Conservation (phyloP, 2,888 invertebrate genomes). For the Xestoiulus laeticollis region DNA sequence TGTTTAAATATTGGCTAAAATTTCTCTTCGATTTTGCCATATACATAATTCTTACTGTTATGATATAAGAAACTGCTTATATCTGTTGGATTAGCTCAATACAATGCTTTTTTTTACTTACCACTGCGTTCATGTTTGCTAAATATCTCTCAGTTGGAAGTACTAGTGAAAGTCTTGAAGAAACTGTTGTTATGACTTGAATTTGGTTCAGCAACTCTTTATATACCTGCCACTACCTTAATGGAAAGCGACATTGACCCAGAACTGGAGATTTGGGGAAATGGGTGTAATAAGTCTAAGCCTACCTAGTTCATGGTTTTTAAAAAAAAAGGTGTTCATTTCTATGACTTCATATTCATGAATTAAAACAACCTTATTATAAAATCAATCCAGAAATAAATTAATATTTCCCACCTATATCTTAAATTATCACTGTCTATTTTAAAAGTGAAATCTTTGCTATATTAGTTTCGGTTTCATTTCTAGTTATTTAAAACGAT, state of each 20-base stretch:
- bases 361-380: constrained; percentile 29
- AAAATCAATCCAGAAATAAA: constrained; percentile 1
- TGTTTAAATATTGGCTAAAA: too few species aligned
- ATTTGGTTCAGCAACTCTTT: constrained; percentile 48
- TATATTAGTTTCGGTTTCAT: neutral
- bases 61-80: neutral
- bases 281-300: constrained; percentile 41
- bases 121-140: constrained; percentile 42
- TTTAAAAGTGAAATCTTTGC: neutral
- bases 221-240: constrained; percentile 44
- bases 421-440: neutral
- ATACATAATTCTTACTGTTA: neutral
- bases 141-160: constrained; percentile 10
- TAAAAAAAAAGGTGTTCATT: neutral
- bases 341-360: constrained; percentile 44
- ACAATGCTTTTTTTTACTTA: neutral
- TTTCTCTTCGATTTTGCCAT: too few species aligned
- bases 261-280: constrained; percentile 46
- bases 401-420: neutral
- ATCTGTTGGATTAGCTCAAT: neutral
- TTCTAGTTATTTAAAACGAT: neutral
- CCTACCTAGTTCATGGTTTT: constrained; percentile 46
- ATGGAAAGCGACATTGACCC: constrained; percentile 51
- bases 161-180: constrained; percentile 42
- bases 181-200: constrained; percentile 32